A percentile compares a stretch with the other conserved stretches of the same genome.
Conservation (phyloP, 30 jellyfish, hydroid and myxozoan species). For the Hydractinia echinata region DNA sequence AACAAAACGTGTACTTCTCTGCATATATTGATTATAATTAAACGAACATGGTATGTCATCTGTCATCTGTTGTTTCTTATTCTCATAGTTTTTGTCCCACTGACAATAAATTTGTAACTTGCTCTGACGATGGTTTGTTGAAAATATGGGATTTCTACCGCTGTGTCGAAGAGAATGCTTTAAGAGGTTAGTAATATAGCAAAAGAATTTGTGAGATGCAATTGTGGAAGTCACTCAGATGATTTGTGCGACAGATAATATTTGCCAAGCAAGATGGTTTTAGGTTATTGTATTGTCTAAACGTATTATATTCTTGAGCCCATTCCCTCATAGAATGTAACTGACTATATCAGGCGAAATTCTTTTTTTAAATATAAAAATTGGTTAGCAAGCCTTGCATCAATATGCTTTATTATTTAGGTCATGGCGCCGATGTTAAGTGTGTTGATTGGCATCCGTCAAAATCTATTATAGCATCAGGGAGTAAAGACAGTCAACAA, state of each 20-base stretch:
- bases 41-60: no score
- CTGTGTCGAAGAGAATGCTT: slow-evolving; percentile 82
- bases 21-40: no score
- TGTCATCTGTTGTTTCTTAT: slow-evolving; percentile 2
- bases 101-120: slow-evolving; percentile 93
- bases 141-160: slow-evolving; percentile 97
- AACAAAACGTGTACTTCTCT: no score
- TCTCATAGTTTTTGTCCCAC: slow-evolving; percentile 91
- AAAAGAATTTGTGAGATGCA: background rate
- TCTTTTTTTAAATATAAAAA: no score
- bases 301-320: no score
- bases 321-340: no score
- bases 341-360: no score
- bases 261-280: no score
- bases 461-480: slow-evolving; percentile 91
- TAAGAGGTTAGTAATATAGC: slow-evolving; percentile 51
- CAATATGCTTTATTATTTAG: slow-evolving; percentile 23
- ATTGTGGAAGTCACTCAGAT: no score
- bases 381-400: background rate
- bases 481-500: slow-evolving; percentile 99
- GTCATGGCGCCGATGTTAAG: slow-evolving; percentile 99
- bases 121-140: slow-evolving; percentile 96
- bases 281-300: no score
- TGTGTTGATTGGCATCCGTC: slow-evolving; percentile 98
- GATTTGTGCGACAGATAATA: no score